These are phyloP conservation scores for Amiota mariae DNA, from an alignment of 2,888 invertebrate genomes.

Conservation along the genomic window DNA sequence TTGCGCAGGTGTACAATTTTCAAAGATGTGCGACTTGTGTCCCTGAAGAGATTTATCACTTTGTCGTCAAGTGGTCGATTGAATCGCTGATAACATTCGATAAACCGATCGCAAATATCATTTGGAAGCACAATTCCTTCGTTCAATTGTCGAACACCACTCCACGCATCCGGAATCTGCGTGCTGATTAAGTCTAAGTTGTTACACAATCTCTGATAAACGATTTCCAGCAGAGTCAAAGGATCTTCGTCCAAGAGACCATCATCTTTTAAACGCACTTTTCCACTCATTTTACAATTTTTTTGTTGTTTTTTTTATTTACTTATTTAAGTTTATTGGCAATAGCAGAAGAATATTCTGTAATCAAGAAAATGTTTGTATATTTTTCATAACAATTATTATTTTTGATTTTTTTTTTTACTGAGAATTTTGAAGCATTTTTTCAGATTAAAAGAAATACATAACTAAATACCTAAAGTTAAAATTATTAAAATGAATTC, in stretches of 20 bases:
- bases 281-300: constrained; percentile 69
- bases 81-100: constrained; percentile 72
- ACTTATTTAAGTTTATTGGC: neutral
- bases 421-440: neutral
- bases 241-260: constrained; percentile 73
- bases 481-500: too few relatives aligned
- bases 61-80: constrained; percentile 78
- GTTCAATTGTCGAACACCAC: constrained; percentile 72
- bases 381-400: neutral
- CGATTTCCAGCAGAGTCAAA: constrained; percentile 71
- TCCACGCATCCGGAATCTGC: constrained; percentile 43
- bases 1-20: constrained; percentile 81
- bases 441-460: neutral
- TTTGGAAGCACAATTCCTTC: constrained; percentile 79
- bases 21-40: constrained; percentile 80
- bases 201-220: constrained; percentile 71
- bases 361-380: neutral
- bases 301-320: constrained; percentile 14
- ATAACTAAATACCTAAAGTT: too few relatives aligned
- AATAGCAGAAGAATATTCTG: constrained; percentile 2
- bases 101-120: constrained; percentile 80
- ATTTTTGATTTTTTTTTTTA: neutral
- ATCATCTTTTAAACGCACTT: constrained; percentile 73
- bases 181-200: constrained; percentile 70
- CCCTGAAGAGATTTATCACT: constrained; percentile 82